Conservation (phyloP, 2,888 invertebrate genomes). For the Oscheius sp. region DNA sequence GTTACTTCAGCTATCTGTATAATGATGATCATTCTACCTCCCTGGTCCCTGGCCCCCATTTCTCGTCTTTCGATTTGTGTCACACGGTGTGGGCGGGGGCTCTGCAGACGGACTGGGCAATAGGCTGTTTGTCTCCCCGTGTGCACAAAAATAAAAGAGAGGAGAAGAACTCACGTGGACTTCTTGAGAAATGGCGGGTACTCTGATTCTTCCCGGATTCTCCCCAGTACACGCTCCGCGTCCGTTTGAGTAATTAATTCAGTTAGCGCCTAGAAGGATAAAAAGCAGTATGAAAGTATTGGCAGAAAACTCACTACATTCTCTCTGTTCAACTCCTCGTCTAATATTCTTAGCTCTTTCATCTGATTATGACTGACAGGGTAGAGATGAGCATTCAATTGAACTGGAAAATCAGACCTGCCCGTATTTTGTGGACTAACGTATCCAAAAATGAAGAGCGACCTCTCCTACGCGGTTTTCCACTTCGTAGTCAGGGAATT, state of each 20-base stretch:
- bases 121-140: too few species aligned
- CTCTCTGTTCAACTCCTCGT: background rate
- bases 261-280: background rate
- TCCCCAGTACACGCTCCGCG: conserved; percentile 1
- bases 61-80: background rate
- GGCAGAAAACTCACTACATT: background rate
- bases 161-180: background rate
- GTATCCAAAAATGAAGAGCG: too few species aligned
- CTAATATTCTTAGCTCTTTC: background rate
- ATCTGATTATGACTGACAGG: background rate
- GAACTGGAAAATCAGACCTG: background rate
- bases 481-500: background rate
- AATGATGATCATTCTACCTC: too few species aligned
- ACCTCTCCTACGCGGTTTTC: background rate
- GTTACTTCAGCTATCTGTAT: background rate
- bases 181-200: background rate
- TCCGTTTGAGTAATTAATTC: conserved; percentile 4
- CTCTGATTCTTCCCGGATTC: background rate
- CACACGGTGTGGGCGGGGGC: too few species aligned
- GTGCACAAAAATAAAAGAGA: background rate
- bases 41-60: too few species aligned
- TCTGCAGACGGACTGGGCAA: too few species aligned
- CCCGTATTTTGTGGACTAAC: background rate
- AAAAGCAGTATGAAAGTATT: background rate
- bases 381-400: conserved; percentile 2